phyloP scores from a whole-genome alignment of 2,113 vertebrate genomes.

The Phaetusa simplex region DNA sequence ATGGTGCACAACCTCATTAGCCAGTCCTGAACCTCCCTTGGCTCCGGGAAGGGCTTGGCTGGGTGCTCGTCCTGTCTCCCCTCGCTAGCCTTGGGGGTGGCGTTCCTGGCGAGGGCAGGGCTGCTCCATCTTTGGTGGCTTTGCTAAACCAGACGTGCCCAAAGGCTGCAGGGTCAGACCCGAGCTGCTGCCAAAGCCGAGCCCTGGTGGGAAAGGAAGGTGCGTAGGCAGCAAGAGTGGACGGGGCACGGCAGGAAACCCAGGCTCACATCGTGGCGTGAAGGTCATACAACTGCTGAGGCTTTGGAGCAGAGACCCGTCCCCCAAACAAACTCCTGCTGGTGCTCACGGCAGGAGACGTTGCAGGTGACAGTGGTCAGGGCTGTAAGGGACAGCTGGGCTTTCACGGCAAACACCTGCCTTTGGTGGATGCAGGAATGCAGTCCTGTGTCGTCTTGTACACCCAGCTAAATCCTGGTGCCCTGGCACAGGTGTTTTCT shows the following conservation, averaged over 20 bases:
- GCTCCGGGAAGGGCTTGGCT: background rate
- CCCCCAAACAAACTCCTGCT: background rate
- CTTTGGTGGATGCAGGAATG: background rate
- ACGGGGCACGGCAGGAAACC: rapidly evolving
- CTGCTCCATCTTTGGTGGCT: background rate
- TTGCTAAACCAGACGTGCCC: background rate
- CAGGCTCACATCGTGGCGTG: background rate
- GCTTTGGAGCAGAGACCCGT: background rate
- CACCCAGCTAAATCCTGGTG: background rate
- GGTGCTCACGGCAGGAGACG: background rate
- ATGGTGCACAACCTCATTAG: background rate
- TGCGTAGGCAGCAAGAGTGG: rapidly evolving
- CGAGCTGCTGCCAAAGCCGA: rapidly evolving
- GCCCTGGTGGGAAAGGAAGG: background rate
- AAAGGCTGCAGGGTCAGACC: background rate
- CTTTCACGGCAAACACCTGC: background rate
- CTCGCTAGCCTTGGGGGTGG: background rate
- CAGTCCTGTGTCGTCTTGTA: background rate
- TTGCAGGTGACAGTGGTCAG: background rate
- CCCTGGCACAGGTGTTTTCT: background rate
- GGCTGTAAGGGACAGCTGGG: background rate
- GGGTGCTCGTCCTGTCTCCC: background rate
- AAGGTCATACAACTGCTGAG: background rate
- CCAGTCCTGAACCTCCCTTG: background rate
- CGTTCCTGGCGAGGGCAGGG: background rate